These are phyloP conservation scores for Cremastinae sp. DNA, from an alignment of 2,888 invertebrate species.

Conservation along the genomic window DNA sequence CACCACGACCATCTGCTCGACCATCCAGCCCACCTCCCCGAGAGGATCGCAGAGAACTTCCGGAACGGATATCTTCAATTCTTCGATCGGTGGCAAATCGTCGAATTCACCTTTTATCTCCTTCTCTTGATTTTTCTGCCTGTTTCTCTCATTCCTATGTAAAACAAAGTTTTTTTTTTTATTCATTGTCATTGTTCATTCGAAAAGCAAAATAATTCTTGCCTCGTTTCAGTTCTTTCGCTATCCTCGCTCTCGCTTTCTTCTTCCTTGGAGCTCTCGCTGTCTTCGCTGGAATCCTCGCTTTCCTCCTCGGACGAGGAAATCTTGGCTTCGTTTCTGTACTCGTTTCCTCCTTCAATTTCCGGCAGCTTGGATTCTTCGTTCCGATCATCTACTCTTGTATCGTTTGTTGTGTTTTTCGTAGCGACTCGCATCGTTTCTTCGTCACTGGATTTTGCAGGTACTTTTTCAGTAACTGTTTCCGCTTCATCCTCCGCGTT, in stretches of 20 bases:
- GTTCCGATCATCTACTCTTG: too few relatives aligned
- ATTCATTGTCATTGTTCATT: not conserved
- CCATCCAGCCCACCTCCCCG: constrained; percentile 83
- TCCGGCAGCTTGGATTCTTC: too few relatives aligned
- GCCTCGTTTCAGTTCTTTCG: not conserved
- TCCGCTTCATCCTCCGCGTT: not conserved
- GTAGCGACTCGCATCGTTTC: too few relatives aligned
- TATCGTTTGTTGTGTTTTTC: too few relatives aligned
- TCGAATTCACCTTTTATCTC: constrained; percentile 83
- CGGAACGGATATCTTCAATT: constrained; percentile 89
- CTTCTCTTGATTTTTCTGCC: constrained; percentile 42
- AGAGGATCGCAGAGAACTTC: constrained; percentile 88
- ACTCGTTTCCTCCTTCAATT: not conserved
- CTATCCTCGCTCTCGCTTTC: not conserved
- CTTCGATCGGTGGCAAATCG: constrained; percentile 91
- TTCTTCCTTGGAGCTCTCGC: not conserved
- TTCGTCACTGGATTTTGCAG: not conserved
- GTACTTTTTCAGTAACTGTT: not conserved
- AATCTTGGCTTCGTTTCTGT: not conserved
- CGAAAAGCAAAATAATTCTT: constrained; percentile 11
- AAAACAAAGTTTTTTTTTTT: too few relatives aligned
- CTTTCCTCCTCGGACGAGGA: constrained; percentile 1
- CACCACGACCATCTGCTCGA: constrained; percentile 85
- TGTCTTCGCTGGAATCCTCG: not conserved
- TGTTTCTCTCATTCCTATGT: constrained; percentile 54